Evolutionary conservation across 2,888 invertebrate genomes (phyloP), one percentile per base, ranked within the genome.

Genomic region (Suillia variegata): DNA sequence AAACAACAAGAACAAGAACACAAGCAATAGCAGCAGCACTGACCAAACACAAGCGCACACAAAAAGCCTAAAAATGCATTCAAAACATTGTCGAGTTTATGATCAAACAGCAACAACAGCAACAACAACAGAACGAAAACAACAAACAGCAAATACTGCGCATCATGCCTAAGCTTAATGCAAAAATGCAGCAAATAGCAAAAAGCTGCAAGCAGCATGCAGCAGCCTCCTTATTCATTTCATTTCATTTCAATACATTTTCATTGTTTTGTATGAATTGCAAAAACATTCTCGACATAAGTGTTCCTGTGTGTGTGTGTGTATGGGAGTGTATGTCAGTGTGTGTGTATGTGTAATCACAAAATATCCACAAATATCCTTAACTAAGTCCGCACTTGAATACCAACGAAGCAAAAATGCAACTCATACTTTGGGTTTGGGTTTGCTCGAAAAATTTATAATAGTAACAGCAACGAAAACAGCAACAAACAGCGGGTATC

Each of bases 351-450:
- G 18, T 45, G 24, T 48, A 49, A 24, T 48, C 53, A 49, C 47
- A 51, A 45, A 55, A 59, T 21, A 45, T 58, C 45, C 38, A 21
- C 50, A 57, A 60, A 61, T 59, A 58, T 54, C 61, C 59, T 48
- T 56, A 56, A 58, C 56, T 58, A 59, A 61, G 63, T 61, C 61
- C 56, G 51, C 20, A 3, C 21, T 31, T n/a, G n/a, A n/a, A 45
- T 45, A 45, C 22, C 45, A 45, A 45, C 17, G 18, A 31, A 38
- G 45, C 59, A 45, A 54, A 48, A 45, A 31, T 49, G 45, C 59
- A 45, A 54, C 53, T 58, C 53, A 38, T 45, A 47, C n/a, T 47
- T 24, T 22, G 22, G 13, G 42, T n/a, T 42, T 31, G 3, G 21
- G 38, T 53, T 55, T 56, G 22, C 20, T 17, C 24, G 24, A 22